These are phyloP conservation scores for Leptinotarsa defecta DNA, from an alignment of 1,140 invertebrate species.

Conservation along the genomic window DNA sequence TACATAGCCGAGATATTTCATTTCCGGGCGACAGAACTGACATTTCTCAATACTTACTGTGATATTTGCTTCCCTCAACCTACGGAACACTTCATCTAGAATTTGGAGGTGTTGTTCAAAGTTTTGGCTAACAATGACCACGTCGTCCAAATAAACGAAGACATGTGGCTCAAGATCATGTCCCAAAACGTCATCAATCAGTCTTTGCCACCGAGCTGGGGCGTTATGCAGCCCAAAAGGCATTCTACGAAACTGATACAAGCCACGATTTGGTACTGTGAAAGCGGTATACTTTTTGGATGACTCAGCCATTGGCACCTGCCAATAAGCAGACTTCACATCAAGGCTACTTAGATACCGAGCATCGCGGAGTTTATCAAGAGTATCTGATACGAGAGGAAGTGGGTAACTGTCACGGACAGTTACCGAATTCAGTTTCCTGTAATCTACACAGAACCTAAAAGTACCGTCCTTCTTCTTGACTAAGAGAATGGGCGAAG, in stretches of 20 bases:
- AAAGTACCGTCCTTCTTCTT: slow-evolving; percentile 31
- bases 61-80: slow-evolving; percentile 7
- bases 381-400: slow-evolving; percentile 29
- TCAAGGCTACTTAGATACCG: slow-evolving; percentile 48
- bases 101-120: slow-evolving; percentile 33
- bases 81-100: slow-evolving; percentile 12
- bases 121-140: slow-evolving; percentile 34
- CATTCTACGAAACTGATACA: slow-evolving; percentile 47
- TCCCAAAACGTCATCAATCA: slow-evolving; percentile 48
- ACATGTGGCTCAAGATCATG: slow-evolving; percentile 34
- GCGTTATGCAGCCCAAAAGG: slow-evolving; percentile 51
- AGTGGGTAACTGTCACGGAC: slow-evolving; percentile 41
- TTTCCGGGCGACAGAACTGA: slow-evolving; percentile 29
- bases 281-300: slow-evolving; percentile 57
- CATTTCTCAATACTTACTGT: slow-evolving; percentile 22
- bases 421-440: slow-evolving; percentile 33
- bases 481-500: slow-evolving; percentile 33
- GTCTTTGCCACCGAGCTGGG: slow-evolving; percentile 46
- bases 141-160: slow-evolving; percentile 51
- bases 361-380: slow-evolving; percentile 47
- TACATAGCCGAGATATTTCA: slow-evolving; percentile 29
- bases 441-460: slow-evolving; percentile 35
- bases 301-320: slow-evolving; percentile 47
- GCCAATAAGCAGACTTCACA: slow-evolving; percentile 47
- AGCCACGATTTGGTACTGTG: slow-evolving; percentile 49